These are phyloP conservation scores for Drosophila nannoptera DNA, from an alignment of 1,140 invertebrate species.

Conservation along the genomic window DNA sequence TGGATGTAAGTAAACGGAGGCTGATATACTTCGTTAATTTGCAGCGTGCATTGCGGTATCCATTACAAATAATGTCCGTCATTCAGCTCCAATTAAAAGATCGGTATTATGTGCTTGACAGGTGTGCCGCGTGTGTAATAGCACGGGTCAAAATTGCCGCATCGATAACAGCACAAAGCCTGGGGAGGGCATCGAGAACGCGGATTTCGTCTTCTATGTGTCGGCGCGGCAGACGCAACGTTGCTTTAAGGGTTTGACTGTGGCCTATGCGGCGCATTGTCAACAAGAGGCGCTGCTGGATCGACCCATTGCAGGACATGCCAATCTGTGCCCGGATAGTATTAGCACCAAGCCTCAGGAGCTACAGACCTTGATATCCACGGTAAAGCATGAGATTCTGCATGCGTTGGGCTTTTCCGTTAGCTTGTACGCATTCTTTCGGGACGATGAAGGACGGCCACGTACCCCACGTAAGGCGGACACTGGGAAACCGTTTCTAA, in stretches of 20 bases:
- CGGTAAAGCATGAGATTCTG: slow-evolving; percentile 99
- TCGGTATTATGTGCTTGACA: slow-evolving; percentile 65
- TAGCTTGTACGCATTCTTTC: slow-evolving; percentile 93
- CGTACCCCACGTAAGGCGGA: slow-evolving; percentile 88
- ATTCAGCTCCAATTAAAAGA: not conserved
- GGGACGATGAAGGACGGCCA: slow-evolving; percentile 90
- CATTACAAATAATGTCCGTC: not conserved
- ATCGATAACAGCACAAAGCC: slow-evolving; percentile 78
- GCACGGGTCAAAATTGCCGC: slow-evolving; percentile 89
- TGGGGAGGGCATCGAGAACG: slow-evolving; percentile 87
- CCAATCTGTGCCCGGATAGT: slow-evolving; percentile 97
- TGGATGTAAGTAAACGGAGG: slow-evolving; percentile 86
- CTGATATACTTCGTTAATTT: too few relatives aligned
- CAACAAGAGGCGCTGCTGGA: slow-evolving; percentile 96
- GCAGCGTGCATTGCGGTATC: too few relatives aligned
- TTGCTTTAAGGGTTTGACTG: slow-evolving; percentile 93
- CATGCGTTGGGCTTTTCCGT: slow-evolving; percentile 98
- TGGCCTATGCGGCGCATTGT: slow-evolving; percentile 98
- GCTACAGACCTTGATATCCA: slow-evolving; percentile 94
- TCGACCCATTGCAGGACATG: slow-evolving; percentile 97
- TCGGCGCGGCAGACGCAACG: slow-evolving; percentile 95
- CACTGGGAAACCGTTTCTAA: slow-evolving; percentile 92
- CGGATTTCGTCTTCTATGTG: slow-evolving; percentile 98
- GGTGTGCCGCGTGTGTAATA: slow-evolving; percentile 92
- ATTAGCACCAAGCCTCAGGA: slow-evolving; percentile 96